These are phyloP conservation scores for pig (Sus scrofa) DNA, from an alignment of 2,113 vertebrate genomes.

Conservation along the genomic window DNA sequence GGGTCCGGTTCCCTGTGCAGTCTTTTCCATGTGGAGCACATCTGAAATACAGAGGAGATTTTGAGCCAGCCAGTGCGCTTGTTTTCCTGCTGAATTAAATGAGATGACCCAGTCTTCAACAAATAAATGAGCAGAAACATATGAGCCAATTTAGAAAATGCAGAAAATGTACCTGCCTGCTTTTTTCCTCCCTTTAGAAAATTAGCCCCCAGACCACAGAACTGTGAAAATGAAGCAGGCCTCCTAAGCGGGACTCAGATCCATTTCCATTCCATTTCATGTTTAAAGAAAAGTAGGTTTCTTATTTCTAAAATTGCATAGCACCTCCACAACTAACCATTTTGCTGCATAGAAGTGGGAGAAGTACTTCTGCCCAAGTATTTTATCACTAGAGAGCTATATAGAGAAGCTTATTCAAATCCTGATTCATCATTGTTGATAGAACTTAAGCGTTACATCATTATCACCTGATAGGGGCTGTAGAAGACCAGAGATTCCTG, in stretches of 20 bases:
- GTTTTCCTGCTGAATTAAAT: constrained; percentile 61
- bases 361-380: constrained; percentile 1
- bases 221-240: background rate
- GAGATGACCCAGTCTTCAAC: constrained; percentile 29
- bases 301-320: constrained; percentile 35
- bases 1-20: background rate
- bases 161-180: background rate
- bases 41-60: constrained; percentile 33
- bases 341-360: background rate
- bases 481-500: background rate
- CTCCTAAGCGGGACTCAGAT: background rate
- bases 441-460: constrained; percentile 33
- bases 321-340: constrained; percentile 14
- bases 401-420: constrained; percentile 51
- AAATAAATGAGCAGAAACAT: background rate
- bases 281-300: constrained; percentile 24
- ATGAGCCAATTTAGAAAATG: constrained; percentile 15
- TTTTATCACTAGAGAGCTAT: constrained; percentile 35
- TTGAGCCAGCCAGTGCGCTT: background rate
- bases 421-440: constrained; percentile 44
- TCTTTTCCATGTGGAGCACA: background rate
- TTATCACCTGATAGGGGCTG: background rate
- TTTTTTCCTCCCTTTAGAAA: background rate
- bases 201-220: constrained; percentile 29
- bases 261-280: background rate